phyloP scores from a whole-genome alignment of 2,888 invertebrate genomes.

The Noctua janthe region DNA sequence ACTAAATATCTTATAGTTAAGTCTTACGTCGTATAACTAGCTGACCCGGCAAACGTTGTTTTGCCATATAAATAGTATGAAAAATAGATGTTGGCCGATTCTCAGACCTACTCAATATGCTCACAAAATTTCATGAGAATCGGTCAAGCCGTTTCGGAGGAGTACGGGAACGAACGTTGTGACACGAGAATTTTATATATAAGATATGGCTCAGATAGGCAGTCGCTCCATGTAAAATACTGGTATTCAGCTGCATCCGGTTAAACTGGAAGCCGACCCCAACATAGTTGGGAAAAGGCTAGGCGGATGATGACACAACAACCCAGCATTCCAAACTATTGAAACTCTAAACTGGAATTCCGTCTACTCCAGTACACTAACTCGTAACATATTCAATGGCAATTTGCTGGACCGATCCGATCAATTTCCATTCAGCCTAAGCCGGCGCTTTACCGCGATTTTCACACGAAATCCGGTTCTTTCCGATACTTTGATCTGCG shows the following conservation, averaged over 20 bases:
- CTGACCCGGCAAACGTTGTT: too few relatives aligned
- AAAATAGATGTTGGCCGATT: too few relatives aligned
- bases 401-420: conserved; percentile 40
- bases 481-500: conserved; percentile 46
- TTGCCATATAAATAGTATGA: too few relatives aligned
- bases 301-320: background rate
- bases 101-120: too few relatives aligned
- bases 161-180: too few relatives aligned
- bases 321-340: background rate
- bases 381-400: conserved; percentile 38
- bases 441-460: conserved; percentile 1
- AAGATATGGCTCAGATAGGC: too few relatives aligned
- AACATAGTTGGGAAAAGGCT: background rate
- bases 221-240: background rate
- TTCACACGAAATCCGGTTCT: conserved; percentile 11
- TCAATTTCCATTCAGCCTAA: conserved; percentile 44
- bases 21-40: too few relatives aligned
- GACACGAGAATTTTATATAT: too few relatives aligned
- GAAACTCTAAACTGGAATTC: conserved; percentile 8
- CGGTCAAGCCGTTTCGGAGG: too few relatives aligned
- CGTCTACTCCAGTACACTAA: background rate
- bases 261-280: background rate
- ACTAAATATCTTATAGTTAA: too few relatives aligned
- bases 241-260: background rate
- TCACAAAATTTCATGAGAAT: too few relatives aligned